Evolutionary conservation across 2,113 vertebrate species (phyloP), one percentile per base, ranked within the genome.

Genomic region (Chaetops frenatus): DNA sequence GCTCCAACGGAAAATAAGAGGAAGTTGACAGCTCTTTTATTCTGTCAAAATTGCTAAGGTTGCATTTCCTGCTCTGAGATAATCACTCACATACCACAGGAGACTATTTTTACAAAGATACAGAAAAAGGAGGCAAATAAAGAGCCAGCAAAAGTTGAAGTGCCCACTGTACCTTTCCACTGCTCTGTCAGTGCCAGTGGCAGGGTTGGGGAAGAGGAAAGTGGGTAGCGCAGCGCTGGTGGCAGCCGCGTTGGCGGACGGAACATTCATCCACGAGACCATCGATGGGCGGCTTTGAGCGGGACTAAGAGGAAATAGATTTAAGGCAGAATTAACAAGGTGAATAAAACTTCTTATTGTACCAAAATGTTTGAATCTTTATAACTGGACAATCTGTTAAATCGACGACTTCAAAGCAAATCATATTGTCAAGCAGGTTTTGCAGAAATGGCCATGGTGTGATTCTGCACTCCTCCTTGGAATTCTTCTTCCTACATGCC

Each of bases 221-320:
- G 90, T 13, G 3, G 97, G 29, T 7, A 88, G 78, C 19, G 95
- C 78, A 44, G 94, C 53, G 29, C 92, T 92, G 11, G 95, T 62
- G 20, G 74, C 81, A 36, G 86, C 81, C 6, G 74, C 48, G 78
- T 65, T 95, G 6, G 94, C 53, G 23, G 96, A 66, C 0, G 97
- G 98, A 8, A 60, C 66, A 44, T 98, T 98, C 87, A 98, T 97
- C 98, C 98, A 98, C 0, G 98, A 97, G 28, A 98, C 98, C 97
- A 98, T 98, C 0, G 98, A 95, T 0, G 98, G 48, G 17, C 94
- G 98, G 77, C 86, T 92, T 53, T 98, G 97, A 58, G 95, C 92
- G 38, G 98, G 83, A 61, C 97, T 98, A 79, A 93, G 79, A 38
- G 28, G 87, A 91, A 94, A 77, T 42, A 72, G 0, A 73, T 44